Conservation (phyloP, 1,140 invertebrate genomes). For the Drosophila miranda region DNA sequence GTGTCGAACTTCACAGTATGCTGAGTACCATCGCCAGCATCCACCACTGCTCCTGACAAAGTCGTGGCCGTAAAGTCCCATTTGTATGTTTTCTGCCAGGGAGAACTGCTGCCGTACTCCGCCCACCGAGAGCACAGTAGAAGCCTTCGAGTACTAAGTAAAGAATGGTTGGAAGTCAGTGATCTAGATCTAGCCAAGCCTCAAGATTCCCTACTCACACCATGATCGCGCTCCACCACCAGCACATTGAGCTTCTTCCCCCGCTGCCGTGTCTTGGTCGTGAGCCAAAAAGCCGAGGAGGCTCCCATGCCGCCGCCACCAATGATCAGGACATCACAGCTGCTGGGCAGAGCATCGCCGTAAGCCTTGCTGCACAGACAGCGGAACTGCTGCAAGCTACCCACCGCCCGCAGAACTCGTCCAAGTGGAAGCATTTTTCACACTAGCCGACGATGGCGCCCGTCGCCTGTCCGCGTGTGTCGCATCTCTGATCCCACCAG, state of each 20-base stretch:
- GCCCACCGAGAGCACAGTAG: constrained; percentile 92
- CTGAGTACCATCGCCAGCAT: constrained; percentile 85
- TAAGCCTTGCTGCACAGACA: not conserved
- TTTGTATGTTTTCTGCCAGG: constrained; percentile 94
- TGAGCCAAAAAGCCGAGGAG: constrained; percentile 95
- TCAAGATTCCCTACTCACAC: constrained; percentile 85
- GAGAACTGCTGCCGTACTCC: constrained; percentile 97
- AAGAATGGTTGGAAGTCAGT: not conserved
- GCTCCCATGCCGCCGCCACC: constrained; percentile 97
- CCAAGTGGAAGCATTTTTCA: constrained; percentile 51
- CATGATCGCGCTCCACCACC: constrained; percentile 94
- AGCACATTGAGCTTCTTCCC: constrained; percentile 86
- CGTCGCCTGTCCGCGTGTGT: not conserved
- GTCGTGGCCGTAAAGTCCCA: constrained; percentile 94
- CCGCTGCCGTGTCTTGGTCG: constrained; percentile 85
- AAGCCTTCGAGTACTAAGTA: constrained; percentile 89
- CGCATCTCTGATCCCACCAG: constrained; percentile 16
- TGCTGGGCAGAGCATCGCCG: constrained; percentile 59
- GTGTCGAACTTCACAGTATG: constrained; percentile 87
- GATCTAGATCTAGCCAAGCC: not conserved
- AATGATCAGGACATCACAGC: constrained; percentile 94
- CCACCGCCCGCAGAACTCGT: constrained; percentile 42
- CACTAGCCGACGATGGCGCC: constrained; percentile 28
- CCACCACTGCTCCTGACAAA: constrained; percentile 83
- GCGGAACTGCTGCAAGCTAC: constrained; percentile 16